phyloP scores from a whole-genome alignment of 2,113 vertebrate species.

The Spermophilus dauricus region DNA sequence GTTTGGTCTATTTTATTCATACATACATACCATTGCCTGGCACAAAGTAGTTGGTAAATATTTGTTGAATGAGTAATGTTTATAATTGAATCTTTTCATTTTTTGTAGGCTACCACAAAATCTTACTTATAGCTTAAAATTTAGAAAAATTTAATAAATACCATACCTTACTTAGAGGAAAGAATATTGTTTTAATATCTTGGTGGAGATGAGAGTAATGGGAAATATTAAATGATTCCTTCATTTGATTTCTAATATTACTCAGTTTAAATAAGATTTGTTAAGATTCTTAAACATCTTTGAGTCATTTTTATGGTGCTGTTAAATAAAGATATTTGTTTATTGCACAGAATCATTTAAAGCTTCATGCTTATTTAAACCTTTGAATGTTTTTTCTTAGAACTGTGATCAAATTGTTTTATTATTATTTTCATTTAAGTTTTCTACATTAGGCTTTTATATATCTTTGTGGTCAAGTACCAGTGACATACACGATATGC shows the following conservation, averaged over 20 bases:
- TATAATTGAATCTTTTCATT: conserved; percentile 35
- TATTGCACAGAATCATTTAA: conserved; percentile 12
- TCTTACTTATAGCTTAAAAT: conserved; percentile 22
- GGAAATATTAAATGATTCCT: conserved; percentile 22
- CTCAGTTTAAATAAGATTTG: conserved; percentile 4
- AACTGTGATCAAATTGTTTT: background rate
- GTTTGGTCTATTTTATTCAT: conserved; percentile 48
- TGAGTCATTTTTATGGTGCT: conserved; percentile 12
- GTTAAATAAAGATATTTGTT: conserved; percentile 48
- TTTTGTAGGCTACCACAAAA: conserved; percentile 32
- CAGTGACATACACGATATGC: background rate
- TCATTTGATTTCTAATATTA: conserved; percentile 49
- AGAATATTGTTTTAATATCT: background rate
- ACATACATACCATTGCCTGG: background rate
- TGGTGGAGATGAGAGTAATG: conserved; percentile 46
- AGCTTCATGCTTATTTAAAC: conserved; percentile 25
- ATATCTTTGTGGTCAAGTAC: background rate
- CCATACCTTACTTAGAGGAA: conserved; percentile 1
- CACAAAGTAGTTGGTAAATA: conserved; percentile 5
- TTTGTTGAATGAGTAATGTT: conserved; percentile 56
- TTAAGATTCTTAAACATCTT: conserved; percentile 21
- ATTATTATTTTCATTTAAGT: conserved; percentile 41
- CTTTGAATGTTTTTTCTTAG: background rate
- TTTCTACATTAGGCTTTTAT: background rate
- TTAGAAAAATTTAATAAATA: conserved; percentile 50